These are phyloP conservation scores for Labia minor DNA, from an alignment of 2,888 invertebrate species.

Conservation along the genomic window DNA sequence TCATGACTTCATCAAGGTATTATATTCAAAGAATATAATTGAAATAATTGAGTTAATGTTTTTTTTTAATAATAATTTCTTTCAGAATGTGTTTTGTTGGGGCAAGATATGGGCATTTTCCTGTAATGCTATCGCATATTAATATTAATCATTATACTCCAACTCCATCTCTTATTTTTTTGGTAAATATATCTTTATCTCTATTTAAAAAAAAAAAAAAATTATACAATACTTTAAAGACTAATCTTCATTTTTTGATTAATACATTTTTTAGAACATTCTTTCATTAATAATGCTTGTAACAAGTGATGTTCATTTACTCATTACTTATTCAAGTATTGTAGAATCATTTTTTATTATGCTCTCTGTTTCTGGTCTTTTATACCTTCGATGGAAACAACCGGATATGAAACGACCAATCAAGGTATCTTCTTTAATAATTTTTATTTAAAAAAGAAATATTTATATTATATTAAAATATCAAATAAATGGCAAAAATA, in stretches of 20 bases:
- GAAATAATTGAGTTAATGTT: background rate
- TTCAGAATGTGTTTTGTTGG: conserved; percentile 78
- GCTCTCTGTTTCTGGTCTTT: conserved; percentile 70
- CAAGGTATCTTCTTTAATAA: conserved; percentile 54
- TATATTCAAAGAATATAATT: conserved; percentile 5
- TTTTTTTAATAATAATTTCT: conserved; percentile 17
- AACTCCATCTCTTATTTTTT: conserved; percentile 66
- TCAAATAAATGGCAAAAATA: too few species aligned
- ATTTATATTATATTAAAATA: too few species aligned
- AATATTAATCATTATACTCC: conserved; percentile 66
- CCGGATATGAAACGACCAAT: conserved; percentile 76
- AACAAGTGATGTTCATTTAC: conserved; percentile 68
- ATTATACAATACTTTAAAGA: background rate
- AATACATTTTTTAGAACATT: conserved; percentile 51
- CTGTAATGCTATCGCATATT: conserved; percentile 65
- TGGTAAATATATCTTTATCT: conserved; percentile 46
- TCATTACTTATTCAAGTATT: conserved; percentile 85
- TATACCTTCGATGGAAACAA: conserved; percentile 69
- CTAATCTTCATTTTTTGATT: conserved; percentile 15
- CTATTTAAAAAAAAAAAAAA: background rate
- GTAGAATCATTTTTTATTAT: conserved; percentile 89
- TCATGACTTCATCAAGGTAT: conserved; percentile 82
- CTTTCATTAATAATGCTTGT: conserved; percentile 76
- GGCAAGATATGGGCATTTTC: conserved; percentile 82
- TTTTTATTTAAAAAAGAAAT: background rate